Conservation (phyloP, 2,888 invertebrate species). For the Gasteruption jaculator region DNA sequence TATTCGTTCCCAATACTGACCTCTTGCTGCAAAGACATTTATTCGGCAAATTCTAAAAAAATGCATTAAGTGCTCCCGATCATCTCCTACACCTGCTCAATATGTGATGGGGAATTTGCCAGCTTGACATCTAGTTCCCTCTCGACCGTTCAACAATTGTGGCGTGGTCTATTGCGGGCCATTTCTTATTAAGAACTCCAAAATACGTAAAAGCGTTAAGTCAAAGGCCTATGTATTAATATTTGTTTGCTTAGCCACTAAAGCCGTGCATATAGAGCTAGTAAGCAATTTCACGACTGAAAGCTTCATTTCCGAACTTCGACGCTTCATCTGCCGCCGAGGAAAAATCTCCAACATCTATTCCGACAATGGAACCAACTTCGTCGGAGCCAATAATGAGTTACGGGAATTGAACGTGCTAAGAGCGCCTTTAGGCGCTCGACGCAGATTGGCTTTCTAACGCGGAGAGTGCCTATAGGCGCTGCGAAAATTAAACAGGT, state of each 20-base stretch:
- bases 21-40: background rate
- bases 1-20: background rate
- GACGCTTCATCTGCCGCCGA: background rate
- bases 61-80: background rate
- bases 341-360: background rate
- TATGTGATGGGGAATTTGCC: background rate
- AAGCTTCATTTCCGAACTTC: background rate
- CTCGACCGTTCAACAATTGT: background rate
- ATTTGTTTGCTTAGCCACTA: background rate
- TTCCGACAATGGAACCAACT: background rate
- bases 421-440: no score
- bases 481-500: no score
- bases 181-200: no score
- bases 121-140: background rate
- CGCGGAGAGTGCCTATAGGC: no score
- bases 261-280: no score
- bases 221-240: background rate
- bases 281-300: background rate
- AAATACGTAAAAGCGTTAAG: background rate
- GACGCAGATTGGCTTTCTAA: no score
- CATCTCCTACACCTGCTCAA: background rate
- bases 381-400: background rate
- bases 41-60: background rate
- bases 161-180: background rate
- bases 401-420: background rate